Evolutionary conservation across 2,888 invertebrate genomes (phyloP).

Genomic region (Eustalomyia histrio): DNA sequence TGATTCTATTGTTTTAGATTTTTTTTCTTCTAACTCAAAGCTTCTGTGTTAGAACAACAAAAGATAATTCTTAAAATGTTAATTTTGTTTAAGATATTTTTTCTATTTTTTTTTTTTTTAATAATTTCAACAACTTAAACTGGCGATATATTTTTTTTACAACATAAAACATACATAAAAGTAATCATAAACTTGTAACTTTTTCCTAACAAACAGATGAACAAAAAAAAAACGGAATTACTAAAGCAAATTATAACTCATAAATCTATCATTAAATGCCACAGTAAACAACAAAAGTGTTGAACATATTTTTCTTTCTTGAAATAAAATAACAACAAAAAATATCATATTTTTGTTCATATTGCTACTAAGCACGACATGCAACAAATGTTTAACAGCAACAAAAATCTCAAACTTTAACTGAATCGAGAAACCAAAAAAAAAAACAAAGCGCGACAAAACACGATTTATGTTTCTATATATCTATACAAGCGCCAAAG

Average conservation of each 20-base stretch:
- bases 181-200: slow-evolving; percentile 29
- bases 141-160: background rate
- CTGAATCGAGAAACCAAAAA: slow-evolving; percentile 30
- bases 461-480: slow-evolving; percentile 49
- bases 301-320: slow-evolving; percentile 65
- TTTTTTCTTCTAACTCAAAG: slow-evolving; percentile 2
- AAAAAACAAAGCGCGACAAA: slow-evolving; percentile 44
- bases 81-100: slow-evolving; percentile 6
- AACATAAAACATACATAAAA: background rate
- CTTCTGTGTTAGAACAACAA: slow-evolving; percentile 32
- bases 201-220: background rate
- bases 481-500: slow-evolving; percentile 47
- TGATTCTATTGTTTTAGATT: slow-evolving; percentile 32
- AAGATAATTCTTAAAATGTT: slow-evolving; percentile 10
- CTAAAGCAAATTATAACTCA: slow-evolving; percentile 71
- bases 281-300: slow-evolving; percentile 67
- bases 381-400: slow-evolving; percentile 58
- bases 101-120: background rate
- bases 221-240: slow-evolving; percentile 26
- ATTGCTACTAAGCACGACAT: slow-evolving; percentile 62
- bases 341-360: slow-evolving; percentile 21
- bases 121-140: slow-evolving; percentile 1
- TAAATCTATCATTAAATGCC: slow-evolving; percentile 74
- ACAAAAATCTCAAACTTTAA: background rate
- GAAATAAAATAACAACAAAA: slow-evolving; percentile 36